Conservation (phyloP, 2,113 vertebrate genomes). For the human region GRCh38 chr11:65358001-65358500, state of each 20-base stretch:
- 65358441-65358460: background rate
- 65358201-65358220: fast-evolving
- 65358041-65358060: background rate
- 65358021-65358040: background rate
- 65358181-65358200: background rate
- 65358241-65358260: background rate
- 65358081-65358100: background rate
- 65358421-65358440: background rate
- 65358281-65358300: background rate
- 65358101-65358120: background rate
- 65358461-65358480: background rate
- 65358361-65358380: background rate
- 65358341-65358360: too few species aligned
- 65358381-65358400: background rate
- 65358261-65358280: too few species aligned
- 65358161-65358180: background rate
- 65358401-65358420: background rate
- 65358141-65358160: background rate
- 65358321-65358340: background rate
- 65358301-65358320: background rate
- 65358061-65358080: background rate
- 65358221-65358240: background rate
- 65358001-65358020: background rate
- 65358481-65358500: background rate
- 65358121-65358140: background rate